A percentile compares a stretch with the other conserved stretches of the same genome.
These are phyloP conservation scores for Arvicanthis niloticus DNA, from an alignment of 2,113 vertebrate species.

Conservation along the genomic window DNA sequence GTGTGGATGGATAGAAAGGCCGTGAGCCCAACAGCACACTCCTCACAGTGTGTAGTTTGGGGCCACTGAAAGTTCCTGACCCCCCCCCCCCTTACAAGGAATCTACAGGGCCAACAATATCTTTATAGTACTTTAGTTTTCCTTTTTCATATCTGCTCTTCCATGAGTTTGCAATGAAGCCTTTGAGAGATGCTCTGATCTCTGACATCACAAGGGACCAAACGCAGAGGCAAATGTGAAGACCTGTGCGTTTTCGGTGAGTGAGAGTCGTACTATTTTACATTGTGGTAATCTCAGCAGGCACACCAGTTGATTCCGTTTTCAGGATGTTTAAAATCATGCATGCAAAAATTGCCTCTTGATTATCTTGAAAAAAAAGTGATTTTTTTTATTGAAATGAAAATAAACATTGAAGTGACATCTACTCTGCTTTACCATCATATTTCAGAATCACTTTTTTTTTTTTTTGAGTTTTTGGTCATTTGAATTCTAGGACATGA, in stretches of 20 bases:
- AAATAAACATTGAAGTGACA: constrained; percentile 9
- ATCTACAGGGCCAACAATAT: not conserved
- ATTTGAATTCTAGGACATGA: constrained; percentile 50
- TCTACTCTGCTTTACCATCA: not conserved
- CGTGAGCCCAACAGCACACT: not conserved
- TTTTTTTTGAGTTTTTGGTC: constrained; percentile 27
- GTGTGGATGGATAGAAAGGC: not conserved
- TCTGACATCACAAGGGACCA: not conserved
- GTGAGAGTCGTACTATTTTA: not conserved
- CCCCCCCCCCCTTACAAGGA: not conserved
- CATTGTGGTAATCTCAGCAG: not conserved
- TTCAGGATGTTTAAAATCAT: not conserved
- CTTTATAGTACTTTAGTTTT: not conserved
- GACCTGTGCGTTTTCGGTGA: not conserved
- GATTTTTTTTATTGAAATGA: not conserved
- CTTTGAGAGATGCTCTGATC: not conserved
- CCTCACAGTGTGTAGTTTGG: not conserved
- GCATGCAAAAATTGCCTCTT: not conserved
- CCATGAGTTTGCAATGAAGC: not conserved
- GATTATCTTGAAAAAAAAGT: constrained; percentile 50
- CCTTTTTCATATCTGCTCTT: not conserved
- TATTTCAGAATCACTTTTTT: constrained; percentile 50
- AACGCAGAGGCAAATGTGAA: not conserved
- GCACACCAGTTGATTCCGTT: not conserved
- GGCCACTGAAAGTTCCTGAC: not conserved